Evolutionary conservation across 2,888 invertebrate species (phyloP).

Genomic region (Cerceris ruficornis): DNA sequence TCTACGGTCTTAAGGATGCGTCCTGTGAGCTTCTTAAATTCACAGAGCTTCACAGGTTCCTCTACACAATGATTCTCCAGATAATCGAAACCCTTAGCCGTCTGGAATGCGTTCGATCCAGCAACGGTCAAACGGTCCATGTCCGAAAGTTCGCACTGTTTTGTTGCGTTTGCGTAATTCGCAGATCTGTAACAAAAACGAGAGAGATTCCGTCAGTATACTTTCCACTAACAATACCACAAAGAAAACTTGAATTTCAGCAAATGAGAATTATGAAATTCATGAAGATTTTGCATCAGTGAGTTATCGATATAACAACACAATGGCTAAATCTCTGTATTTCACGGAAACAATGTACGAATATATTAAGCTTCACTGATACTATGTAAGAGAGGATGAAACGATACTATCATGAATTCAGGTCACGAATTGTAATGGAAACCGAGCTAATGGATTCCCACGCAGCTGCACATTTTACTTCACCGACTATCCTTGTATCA

Average conservation of each 20-base stretch:
- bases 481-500: slow-evolving; percentile 21
- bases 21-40: slow-evolving; percentile 94
- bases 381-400: slow-evolving; percentile 24
- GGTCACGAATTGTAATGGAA: slow-evolving; percentile 30
- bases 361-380: slow-evolving; percentile 27
- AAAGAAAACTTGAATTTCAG: background rate
- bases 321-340: background rate
- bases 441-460: slow-evolving; percentile 26
- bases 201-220: background rate
- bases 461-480: slow-evolving; percentile 17
- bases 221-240: background rate
- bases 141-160: slow-evolving; percentile 93
- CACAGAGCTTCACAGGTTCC: slow-evolving; percentile 96
- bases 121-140: slow-evolving; percentile 96
- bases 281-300: slow-evolving; percentile 4
- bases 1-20: slow-evolving; percentile 96
- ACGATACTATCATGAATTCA: slow-evolving; percentile 18
- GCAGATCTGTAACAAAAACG: slow-evolving; percentile 88
- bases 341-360: slow-evolving; percentile 22
- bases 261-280: background rate
- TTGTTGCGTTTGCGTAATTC: slow-evolving; percentile 93
- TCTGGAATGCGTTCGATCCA: slow-evolving; percentile 90
- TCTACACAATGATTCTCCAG: slow-evolving; percentile 96
- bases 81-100: slow-evolving; percentile 87
- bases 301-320: background rate